Evolutionary conservation across 2,888 invertebrate species (phyloP).

Genomic region (Mamestra brassicae): DNA sequence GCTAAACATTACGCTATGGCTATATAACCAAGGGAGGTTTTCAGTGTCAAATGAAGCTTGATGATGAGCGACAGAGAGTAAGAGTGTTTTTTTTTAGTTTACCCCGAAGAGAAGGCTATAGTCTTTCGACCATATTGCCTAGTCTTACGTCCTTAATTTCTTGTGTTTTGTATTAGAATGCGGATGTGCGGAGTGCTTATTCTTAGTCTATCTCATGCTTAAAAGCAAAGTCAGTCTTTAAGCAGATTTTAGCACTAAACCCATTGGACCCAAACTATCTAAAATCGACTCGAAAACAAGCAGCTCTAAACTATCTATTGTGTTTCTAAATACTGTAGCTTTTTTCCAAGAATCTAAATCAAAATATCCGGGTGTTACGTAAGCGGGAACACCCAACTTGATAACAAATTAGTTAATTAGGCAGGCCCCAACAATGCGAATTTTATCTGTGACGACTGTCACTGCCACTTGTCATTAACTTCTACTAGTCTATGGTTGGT

Average conservation of each 20-base stretch:
- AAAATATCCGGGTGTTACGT: slow-evolving; percentile 40
- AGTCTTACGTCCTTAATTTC: too few species aligned
- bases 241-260: too few species aligned
- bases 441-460: slow-evolving; percentile 27
- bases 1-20: background rate
- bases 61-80: too few species aligned
- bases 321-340: slow-evolving; percentile 8
- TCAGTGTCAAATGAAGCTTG: background rate
- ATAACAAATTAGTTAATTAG: slow-evolving; percentile 49
- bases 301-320: background rate
- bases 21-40: background rate
- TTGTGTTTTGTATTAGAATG: too few species aligned
- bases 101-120: too few species aligned
- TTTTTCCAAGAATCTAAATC: slow-evolving; percentile 5
- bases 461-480: slow-evolving; percentile 5
- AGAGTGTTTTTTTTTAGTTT: too few species aligned
- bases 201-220: background rate
- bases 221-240: background rate
- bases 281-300: background rate
- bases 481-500: slow-evolving; percentile 1
- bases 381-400: slow-evolving; percentile 50
- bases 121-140: too few species aligned
- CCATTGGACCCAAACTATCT: background rate
- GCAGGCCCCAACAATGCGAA: slow-evolving; percentile 46
- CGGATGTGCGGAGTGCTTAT: too few species aligned